Evolutionary conservation across 1,140 invertebrate genomes (phyloP), one percentile per base, ranked within the genome.

Genomic region (Tetraneura akinire): DNA sequence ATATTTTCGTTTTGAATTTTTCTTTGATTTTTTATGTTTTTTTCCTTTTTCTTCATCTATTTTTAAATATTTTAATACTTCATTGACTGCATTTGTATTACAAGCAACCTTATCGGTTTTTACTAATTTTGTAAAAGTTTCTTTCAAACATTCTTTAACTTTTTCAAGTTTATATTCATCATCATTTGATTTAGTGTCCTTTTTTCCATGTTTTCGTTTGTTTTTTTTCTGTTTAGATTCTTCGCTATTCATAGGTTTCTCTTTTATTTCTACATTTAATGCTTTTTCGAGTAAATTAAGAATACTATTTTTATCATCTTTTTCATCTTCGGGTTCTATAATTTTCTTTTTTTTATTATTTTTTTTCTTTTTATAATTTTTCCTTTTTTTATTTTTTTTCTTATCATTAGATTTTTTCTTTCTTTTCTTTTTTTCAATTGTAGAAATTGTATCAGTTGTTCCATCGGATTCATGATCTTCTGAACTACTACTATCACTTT

Each of bases 31-130:
- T 81, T 71, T 68, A 9, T 37, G 53, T 9, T 71, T 71, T 29
- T 71, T 60, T 29, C 9, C 47, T 14, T 14, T 74, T 45, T 45
- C 68, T 47, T 55, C 26, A 32, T 80, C 45, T 3, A 60, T 57
- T 37, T 80, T 70, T 53, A 80, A 70, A 47, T 37, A 80, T 51
- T 80, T 80, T 42, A 70, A 80, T 47, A 80, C 51, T 53, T 70
- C 66, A 37, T 18, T 37, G 4, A 80, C 60, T 53, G 21, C 47
- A 68, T 8, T 23, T 1, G 68, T 26, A 53, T 80, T 49, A 57
- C 60, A 49, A n/a, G 47, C 16, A 32, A 37, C 26, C 29, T 18
- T 37, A 32, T 26, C 51, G 2, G 23, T 14, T 51, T 68, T 53
- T 29, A 53, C 80, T 51, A 68, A 64, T 80, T 80, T 70, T 49